Conservation (phyloP, 2,797 vertebrate species). For the Cossypha polioptera region DNA sequence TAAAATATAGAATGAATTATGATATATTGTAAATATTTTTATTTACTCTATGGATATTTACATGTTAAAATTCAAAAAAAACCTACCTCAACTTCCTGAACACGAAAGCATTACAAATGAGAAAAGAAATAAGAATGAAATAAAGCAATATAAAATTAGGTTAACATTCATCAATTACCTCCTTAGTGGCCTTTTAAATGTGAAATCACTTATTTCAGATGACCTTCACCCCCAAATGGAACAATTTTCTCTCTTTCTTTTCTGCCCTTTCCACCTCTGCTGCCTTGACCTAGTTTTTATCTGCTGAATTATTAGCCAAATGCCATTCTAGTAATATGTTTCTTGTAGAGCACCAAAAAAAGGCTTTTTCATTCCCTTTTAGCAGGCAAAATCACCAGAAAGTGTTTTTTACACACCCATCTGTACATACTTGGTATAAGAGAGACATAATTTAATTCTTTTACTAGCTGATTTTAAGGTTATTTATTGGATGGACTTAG, state of each 20-base stretch:
- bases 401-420: neutral
- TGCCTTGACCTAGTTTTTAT: neutral
- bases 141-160: slow-evolving; percentile 63
- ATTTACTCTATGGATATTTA: slow-evolving; percentile 39
- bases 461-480: neutral
- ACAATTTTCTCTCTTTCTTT: neutral
- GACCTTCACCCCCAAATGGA: slow-evolving; percentile 10
- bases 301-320: neutral
- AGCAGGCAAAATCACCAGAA: neutral
- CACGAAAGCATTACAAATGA: slow-evolving; percentile 80
- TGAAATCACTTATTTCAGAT: slow-evolving; percentile 33
- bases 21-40: slow-evolving; percentile 5
- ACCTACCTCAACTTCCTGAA: slow-evolving; percentile 97
- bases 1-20: neutral
- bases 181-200: slow-evolving; percentile 26
- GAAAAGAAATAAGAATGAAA: slow-evolving; percentile 71
- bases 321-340: neutral
- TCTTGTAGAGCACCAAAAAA: neutral
- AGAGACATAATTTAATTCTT: neutral
- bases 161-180: slow-evolving; percentile 60
- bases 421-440: neutral
- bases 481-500: neutral
- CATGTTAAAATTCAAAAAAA: slow-evolving; percentile 66
- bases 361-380: neutral
- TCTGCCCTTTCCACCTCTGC: neutral